Evolutionary conservation across 2,888 invertebrate genomes (phyloP).

Genomic region (Perizoma flavofasciatum): DNA sequence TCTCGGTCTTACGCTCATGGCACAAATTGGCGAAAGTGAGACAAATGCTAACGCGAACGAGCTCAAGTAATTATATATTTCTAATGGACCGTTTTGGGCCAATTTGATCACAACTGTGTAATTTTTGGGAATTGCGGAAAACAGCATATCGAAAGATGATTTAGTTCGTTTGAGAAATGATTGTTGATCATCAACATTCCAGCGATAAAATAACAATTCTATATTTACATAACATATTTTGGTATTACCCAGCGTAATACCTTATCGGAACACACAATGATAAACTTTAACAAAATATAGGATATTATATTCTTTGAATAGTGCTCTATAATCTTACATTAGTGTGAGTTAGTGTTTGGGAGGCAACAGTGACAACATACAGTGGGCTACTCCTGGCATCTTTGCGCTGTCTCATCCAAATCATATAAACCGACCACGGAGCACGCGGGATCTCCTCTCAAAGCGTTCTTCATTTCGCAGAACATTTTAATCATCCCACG

Average conservation of each 20-base stretch:
- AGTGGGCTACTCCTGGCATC: constrained; percentile 37
- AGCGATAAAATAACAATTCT: constrained; percentile 36
- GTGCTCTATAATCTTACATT: constrained; percentile 76
- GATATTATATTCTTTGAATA: constrained; percentile 71
- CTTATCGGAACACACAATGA: constrained; percentile 72
- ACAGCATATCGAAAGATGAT: not conserved
- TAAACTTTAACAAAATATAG: constrained; percentile 83
- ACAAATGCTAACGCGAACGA: constrained; percentile 2
- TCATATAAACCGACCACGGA: constrained; percentile 22
- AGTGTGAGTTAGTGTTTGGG: constrained; percentile 66
- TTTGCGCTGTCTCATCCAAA: constrained; percentile 16
- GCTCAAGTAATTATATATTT: not conserved
- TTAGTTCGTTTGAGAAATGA: constrained; percentile 18
- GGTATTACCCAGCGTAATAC: constrained; percentile 69
- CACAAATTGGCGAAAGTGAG: constrained; percentile 24
- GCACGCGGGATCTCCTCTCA: constrained; percentile 4
- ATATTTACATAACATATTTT: constrained; percentile 45
- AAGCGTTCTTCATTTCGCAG: constrained; percentile 2
- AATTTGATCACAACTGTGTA: constrained; percentile 1
- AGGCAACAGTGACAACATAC: constrained; percentile 74
- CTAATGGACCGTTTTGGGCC: constrained; percentile 1
- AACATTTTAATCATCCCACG: constrained; percentile 38
- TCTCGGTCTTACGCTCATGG: constrained; percentile 26
- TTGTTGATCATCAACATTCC: constrained; percentile 19
- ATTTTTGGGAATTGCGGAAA: not conserved